A percentile compares a stretch with the other conserved stretches of the same genome.
Conservation (phyloP, 2,113 vertebrate genomes). For the Pao palembangensis region DNA sequence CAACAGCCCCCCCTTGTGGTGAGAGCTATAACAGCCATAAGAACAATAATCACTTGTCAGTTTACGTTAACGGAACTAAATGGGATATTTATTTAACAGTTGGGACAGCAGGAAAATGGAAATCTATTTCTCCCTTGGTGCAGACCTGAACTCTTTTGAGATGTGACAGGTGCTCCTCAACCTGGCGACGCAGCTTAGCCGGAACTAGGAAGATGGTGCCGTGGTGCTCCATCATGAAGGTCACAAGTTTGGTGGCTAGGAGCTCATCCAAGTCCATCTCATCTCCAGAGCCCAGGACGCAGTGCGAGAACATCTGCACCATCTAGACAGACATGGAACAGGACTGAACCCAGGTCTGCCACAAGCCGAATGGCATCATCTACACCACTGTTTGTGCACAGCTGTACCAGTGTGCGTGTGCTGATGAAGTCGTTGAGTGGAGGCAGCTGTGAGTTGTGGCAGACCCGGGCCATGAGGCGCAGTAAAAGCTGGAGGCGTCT, state of each 20-base stretch:
- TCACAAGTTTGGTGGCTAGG: slow-evolving; percentile 64
- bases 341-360: not conserved
- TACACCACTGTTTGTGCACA: too few relatives aligned
- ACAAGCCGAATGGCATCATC: too few relatives aligned
- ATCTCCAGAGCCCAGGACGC: slow-evolving; percentile 61
- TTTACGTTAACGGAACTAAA: too few relatives aligned
- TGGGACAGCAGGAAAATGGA: too few relatives aligned
- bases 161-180: slow-evolving; percentile 67
- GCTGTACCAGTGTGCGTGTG: slow-evolving; percentile 62
- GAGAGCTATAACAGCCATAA: not conserved
- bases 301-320: slow-evolving; percentile 65
- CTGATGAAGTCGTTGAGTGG: slow-evolving; percentile 59
- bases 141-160: slow-evolving; percentile 65
- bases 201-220: slow-evolving; percentile 56
- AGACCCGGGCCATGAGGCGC: slow-evolving; percentile 65
- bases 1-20: too few relatives aligned
- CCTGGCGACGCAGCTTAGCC: slow-evolving; percentile 50
- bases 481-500: slow-evolving; percentile 64
- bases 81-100: too few relatives aligned
- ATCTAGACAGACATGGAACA: slow-evolving; percentile 37
- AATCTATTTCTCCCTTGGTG: not conserved
- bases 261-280: slow-evolving; percentile 69
- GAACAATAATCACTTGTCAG: too few relatives aligned
- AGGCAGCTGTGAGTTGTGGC: slow-evolving; percentile 58
- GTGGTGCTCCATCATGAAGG: slow-evolving; percentile 67